Evolutionary conservation across 2,113 vertebrate species (phyloP).

Genomic region (Trematocara variabile): DNA sequence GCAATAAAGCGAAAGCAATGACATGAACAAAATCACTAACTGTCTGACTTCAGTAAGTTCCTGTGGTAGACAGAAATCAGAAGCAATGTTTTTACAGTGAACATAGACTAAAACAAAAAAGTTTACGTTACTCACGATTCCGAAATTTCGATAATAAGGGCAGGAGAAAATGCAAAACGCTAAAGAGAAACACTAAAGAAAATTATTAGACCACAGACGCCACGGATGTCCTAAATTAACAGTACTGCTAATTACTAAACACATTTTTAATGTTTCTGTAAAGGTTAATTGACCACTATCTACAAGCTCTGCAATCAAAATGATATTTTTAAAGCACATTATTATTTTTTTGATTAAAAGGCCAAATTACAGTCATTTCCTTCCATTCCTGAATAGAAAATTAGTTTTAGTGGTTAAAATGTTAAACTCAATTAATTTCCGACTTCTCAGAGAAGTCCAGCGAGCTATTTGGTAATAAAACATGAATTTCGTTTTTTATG

Average conservation of each 20-base stretch:
- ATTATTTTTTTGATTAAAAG: neutral
- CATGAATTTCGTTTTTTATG: neutral
- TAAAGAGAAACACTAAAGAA: neutral
- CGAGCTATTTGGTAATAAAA: neutral
- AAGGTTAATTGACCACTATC: neutral
- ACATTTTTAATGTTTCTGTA: neutral
- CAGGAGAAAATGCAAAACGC: neutral
- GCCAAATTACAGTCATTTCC: neutral
- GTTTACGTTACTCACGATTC: neutral
- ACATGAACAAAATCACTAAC: neutral
- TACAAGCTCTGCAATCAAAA: neutral
- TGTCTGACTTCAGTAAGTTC: neutral
- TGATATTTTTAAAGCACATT: neutral
- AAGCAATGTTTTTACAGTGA: neutral
- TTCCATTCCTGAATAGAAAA: neutral
- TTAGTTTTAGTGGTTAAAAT: neutral
- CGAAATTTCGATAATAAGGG: neutral
- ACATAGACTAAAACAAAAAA: neutral
- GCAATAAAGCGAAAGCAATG: constrained; percentile 23
- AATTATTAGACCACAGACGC: neutral
- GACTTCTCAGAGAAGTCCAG: neutral
- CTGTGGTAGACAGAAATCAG: neutral
- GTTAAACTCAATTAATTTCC: neutral
- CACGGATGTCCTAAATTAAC: neutral
- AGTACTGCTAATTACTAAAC: neutral